Conservation (phyloP, 37 sponge, comb jelly and placozoan genomes). For the Cliona cf. orientalis region DNA sequence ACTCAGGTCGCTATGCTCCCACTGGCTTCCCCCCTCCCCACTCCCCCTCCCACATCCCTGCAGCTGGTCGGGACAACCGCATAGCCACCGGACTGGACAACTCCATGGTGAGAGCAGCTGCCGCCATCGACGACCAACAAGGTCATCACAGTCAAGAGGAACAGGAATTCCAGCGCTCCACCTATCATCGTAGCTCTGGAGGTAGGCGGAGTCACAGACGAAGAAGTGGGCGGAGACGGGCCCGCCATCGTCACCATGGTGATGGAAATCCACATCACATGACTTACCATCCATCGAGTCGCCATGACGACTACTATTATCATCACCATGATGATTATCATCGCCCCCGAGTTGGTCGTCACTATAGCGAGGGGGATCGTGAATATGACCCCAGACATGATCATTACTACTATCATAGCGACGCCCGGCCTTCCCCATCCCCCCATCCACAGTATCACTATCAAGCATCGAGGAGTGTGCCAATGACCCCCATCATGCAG, state of each 20-base stretch:
- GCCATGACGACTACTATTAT: background rate
- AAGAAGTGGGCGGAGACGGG: background rate
- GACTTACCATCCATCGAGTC: background rate
- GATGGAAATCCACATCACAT: background rate
- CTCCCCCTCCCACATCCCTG: background rate
- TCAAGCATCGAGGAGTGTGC: background rate
- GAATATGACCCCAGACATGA: background rate
- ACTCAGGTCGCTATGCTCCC: background rate
- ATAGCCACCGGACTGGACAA: slow-evolving; percentile 16
- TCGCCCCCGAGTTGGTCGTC: background rate
- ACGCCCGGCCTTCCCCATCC: background rate
- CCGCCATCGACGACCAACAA: background rate
- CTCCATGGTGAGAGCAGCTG: background rate
- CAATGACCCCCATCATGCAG: background rate
- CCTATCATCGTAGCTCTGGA: background rate
- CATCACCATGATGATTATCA: background rate
- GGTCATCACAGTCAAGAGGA: background rate
- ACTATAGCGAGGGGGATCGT: background rate
- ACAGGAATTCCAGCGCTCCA: no score
- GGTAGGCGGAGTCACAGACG: background rate
- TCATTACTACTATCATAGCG: background rate
- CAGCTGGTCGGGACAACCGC: slow-evolving; percentile 1
- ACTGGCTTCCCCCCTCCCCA: background rate
- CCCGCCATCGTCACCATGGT: background rate
- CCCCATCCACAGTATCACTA: background rate